Evolutionary conservation across 53 echinoderm and acorn worm genomes (phyloP).

Genomic region (Arbacia lixula): DNA sequence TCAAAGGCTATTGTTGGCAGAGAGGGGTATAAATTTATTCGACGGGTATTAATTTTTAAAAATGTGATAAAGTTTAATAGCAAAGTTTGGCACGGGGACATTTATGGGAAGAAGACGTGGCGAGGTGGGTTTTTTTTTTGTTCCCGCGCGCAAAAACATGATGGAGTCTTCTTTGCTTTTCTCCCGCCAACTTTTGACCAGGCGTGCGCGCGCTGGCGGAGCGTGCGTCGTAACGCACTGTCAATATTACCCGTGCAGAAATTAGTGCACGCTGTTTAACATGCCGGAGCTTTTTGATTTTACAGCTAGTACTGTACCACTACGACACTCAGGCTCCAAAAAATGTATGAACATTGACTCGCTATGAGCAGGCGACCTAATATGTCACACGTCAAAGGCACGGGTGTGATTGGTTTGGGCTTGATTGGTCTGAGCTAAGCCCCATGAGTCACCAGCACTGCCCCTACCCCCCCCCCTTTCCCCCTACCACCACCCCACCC

Average conservation of each 20-base stretch:
- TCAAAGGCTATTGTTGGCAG: constrained; percentile 25
- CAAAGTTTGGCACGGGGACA: constrained; percentile 55
- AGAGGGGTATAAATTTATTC: constrained; percentile 56
- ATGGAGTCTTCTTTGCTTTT: not conserved
- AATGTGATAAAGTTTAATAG: constrained; percentile 61
- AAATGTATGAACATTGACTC: not conserved
- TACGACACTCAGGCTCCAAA: not conserved
- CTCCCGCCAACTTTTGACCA: not conserved
- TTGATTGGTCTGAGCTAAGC: constrained; percentile 1
- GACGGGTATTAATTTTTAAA: constrained; percentile 60
- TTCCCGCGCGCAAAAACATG: constrained; percentile 17
- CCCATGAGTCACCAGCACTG: not conserved
- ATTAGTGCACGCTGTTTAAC: not conserved
- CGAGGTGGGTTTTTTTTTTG: constrained; percentile 33
- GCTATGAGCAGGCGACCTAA: constrained; percentile 15
- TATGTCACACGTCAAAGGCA: constrained; percentile 21
- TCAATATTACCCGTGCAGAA: not conserved
- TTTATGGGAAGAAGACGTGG: constrained; percentile 52
- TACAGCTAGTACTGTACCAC: constrained; percentile 13
- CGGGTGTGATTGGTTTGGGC: constrained; percentile 3
- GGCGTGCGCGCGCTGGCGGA: constrained; percentile 35
- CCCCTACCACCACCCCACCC: too few species aligned
- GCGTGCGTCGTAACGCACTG: not conserved
- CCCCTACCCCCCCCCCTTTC: too few species aligned
- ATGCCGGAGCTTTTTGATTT: constrained; percentile 23